phyloP scores from a whole-genome alignment of 2,113 vertebrate species.

The Falco punctatus region DNA sequence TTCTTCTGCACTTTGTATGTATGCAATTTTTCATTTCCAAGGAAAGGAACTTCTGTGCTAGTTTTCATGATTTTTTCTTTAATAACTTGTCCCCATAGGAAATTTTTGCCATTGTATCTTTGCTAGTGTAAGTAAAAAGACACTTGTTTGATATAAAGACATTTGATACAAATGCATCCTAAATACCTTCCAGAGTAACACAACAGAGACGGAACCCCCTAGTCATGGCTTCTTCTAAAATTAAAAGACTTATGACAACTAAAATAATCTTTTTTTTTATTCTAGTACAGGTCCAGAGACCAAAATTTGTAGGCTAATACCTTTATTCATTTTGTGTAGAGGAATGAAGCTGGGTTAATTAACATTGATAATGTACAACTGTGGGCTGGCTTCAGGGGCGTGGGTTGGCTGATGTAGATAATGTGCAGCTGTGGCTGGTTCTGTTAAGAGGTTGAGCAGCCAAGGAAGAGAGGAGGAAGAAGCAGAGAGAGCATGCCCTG shows the following conservation, averaged over 20 bases:
- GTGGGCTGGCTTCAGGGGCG: too few relatives aligned
- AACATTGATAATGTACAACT: too few relatives aligned
- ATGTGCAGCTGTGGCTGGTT: too few relatives aligned
- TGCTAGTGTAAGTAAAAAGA: neutral
- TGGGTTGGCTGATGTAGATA: too few relatives aligned
- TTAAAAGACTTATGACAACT: neutral
- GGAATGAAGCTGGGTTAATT: too few relatives aligned
- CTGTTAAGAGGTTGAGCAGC: too few relatives aligned
- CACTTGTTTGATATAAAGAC: neutral
- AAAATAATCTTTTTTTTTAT: neutral
- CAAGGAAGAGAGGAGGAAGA: too few relatives aligned
- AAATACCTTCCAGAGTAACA: neutral
- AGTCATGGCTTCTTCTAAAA: neutral
- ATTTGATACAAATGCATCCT: neutral
- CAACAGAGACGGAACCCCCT: neutral
- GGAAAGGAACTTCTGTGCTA: neutral
- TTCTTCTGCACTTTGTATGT: fast-evolving
- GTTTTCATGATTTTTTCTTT: neutral
- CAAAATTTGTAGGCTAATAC: neutral
- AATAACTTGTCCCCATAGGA: neutral
- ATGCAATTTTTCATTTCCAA: neutral
- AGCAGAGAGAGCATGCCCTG: too few relatives aligned
- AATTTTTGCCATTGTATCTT: neutral
- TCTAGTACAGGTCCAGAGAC: neutral
- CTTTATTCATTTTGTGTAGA: neutral